Base-by-base conservation (phyloP, 1,140 invertebrate genomes). In the Coenobita brevimanus region DNA sequence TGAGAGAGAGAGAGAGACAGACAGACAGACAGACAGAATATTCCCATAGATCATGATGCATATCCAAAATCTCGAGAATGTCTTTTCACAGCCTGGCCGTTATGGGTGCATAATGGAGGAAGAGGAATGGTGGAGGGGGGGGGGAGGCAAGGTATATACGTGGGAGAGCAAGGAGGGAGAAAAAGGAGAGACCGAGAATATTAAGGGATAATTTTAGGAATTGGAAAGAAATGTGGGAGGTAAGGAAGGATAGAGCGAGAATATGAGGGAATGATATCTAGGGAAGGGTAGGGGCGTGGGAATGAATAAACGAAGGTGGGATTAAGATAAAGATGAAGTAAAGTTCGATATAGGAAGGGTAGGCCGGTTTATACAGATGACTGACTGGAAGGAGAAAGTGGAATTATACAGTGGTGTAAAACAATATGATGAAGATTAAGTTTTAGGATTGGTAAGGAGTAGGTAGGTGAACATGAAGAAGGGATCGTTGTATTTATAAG, bases 261-360 rank as follows among this genome's bases (percentile, higher is more conserved):
- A 43, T 36, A 75, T 3, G 8, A 75, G 30, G 38, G 36, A 50
- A 13, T 17, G 75, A 46, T 2, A 46, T 38, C 71, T 43, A 57
- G 33, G 38, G 10, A 43, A 27, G 38, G 69, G 17, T 43, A 60
- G 80, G 8, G 38, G 24, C 1, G 4, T n/a, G 27, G 38, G 24
- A 36, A 33, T 24, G 15, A 75, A 43, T n/a, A 76, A 43, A 76
- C 24, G 21, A 60, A 54, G 27, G 54, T 30, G 13, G 62, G 78
- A 57, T 27, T 30, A 30, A 80, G 60, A 67, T 30, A 71, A 43
- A 64, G 78, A 24, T 41, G 38, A 67, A 87, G 75, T n/a, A n/a
- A n/a, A n/a, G n/a, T n/a, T n/a, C n/a, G n/a, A n/a, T n/a, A n/a
- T n/a, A n/a, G n/a, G n/a, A n/a, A n/a, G n/a, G n/a, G n/a, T n/a